Conservation (phyloP, 2,113 vertebrate species). For the Empidonax traillii region DNA sequence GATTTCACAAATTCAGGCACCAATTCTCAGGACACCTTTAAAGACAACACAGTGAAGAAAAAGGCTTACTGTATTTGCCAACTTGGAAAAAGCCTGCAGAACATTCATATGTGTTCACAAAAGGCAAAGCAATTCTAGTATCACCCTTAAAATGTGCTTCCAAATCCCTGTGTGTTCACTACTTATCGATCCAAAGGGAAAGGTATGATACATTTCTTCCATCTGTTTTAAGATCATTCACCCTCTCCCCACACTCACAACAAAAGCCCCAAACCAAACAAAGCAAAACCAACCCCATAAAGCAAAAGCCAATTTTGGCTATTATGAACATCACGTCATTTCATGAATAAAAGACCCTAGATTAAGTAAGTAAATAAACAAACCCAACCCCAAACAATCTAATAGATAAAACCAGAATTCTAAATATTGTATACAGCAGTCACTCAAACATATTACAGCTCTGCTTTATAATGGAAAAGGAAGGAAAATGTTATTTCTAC, state of each 20-base stretch:
- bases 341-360: background rate
- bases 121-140: background rate
- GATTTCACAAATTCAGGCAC: background rate
- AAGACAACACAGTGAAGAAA: background rate
- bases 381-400: background rate
- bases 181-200: background rate
- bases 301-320: background rate
- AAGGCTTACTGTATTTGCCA: background rate
- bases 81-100: background rate
- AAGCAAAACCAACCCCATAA: background rate
- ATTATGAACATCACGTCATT: background rate
- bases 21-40: background rate
- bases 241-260: rapidly evolving
- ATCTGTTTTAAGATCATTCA: background rate
- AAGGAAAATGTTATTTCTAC: background rate
- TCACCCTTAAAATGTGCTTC: background rate
- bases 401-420: background rate
- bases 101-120: background rate
- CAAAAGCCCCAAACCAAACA: background rate
- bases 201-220: background rate
- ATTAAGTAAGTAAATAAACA: background rate
- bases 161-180: background rate
- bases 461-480: background rate
- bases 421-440: background rate
- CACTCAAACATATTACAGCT: background rate